Evolutionary conservation across 2,113 vertebrate species (phyloP), one percentile per base, ranked within the genome.

Genomic region (Dasyornis broadbenti): DNA sequence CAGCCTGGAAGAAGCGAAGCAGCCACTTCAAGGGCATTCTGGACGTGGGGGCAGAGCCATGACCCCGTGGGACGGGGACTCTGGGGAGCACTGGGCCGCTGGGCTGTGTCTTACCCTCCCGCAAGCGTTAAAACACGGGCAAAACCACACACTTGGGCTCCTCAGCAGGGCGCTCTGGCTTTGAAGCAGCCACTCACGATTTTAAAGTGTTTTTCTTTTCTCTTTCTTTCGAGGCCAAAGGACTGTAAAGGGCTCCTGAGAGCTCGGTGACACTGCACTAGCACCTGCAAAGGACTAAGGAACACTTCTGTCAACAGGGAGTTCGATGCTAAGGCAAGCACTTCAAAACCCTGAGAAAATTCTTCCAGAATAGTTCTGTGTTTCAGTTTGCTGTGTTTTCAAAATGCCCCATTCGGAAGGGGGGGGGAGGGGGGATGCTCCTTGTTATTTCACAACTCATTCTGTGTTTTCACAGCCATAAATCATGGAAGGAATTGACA

Each of bases 391-490:
- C 70, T 47, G 81, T 57, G 69, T 79, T 64, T 90, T 95, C 95
- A 96, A 97, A 97, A 96, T 28, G 93, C 71, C 66, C 84, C 27
- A 2, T 61, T 35, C 8, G 0, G 15, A 6, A 30, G 28, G n/a
- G 7, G 23, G 45, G 76, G 82, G 68, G 37, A 75, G 45, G 76
- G 82, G 68, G 35, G 72, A 82, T 18, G 84, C 91, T 94, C 87
- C 88, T 89, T 94, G 93, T 75, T 96, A 91, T 96, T 97, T 96
- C 81, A 96, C 92, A 81, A 82, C 90, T 92, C 95, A 92, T 89
- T 95, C 89, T 84, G 54, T 70, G 86, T 96, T 93, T 92, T 78
- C 61, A 35, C 57, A 89, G 2, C 85, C 88, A 94, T 93, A 93
- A 92, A 93, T 94, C 90, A 90, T 0, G 21, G 56, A 8, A 80